These are phyloP conservation scores for Xylota segnis DNA, from an alignment of 2,888 invertebrate species.

Conservation along the genomic window DNA sequence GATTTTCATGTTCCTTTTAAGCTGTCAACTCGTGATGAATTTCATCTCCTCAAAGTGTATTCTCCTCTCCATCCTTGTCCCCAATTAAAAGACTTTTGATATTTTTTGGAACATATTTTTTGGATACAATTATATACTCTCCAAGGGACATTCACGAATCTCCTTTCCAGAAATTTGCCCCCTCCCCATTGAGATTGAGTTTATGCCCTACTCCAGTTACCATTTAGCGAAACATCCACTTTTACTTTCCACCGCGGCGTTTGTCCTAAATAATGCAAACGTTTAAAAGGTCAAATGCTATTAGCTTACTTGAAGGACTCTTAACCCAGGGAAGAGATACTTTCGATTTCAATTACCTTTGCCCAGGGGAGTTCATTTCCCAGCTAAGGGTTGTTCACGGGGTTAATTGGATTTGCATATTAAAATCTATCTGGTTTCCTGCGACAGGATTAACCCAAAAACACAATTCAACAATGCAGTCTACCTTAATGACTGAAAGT, in stretches of 20 bases:
- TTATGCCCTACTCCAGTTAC: not conserved
- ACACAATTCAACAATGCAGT: conserved; percentile 25
- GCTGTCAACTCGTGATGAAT: too few species aligned
- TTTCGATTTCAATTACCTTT: conserved; percentile 65
- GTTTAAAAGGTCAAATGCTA: conserved; percentile 24
- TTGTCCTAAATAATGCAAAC: conserved; percentile 38
- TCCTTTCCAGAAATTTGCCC: not conserved
- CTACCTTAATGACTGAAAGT: not conserved
- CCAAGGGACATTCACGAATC: not conserved
- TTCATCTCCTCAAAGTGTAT: too few species aligned
- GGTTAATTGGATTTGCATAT: conserved; percentile 74
- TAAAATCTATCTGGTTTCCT: conserved; percentile 30
- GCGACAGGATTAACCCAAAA: conserved; percentile 23
- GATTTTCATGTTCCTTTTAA: too few species aligned
- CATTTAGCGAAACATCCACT: not conserved
- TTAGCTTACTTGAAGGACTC: conserved; percentile 51
- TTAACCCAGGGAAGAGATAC: not conserved
- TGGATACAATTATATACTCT: not conserved
- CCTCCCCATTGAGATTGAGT: not conserved
- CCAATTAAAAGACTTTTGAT: not conserved
- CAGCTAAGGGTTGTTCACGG: not conserved
- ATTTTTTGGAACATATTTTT: too few species aligned
- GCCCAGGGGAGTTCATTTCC: conserved; percentile 34
- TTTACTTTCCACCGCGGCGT: conserved; percentile 32
- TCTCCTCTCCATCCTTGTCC: too few species aligned